Conservation (phyloP, 2,113 vertebrate species). For the Leptobrachium ailaonicum region DNA sequence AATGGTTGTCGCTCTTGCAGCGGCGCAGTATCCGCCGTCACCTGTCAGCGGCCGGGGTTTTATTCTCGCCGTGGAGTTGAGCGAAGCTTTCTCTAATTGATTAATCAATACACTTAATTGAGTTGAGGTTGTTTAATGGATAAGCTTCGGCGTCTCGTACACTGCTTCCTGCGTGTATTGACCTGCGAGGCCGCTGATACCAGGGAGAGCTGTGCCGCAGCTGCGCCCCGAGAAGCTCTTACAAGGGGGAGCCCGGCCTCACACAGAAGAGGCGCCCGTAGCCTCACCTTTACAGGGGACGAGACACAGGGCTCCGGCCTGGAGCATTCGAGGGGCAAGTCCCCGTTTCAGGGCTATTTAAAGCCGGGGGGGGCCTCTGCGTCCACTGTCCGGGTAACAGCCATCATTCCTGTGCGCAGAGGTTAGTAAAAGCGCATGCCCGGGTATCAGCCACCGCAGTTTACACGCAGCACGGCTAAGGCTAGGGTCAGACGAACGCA, state of each 20-base stretch:
- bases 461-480: too few species aligned
- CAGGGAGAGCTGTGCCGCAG: background rate
- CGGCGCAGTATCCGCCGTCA: constrained; percentile 19
- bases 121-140: constrained; percentile 54
- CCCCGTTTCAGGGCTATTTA: background rate
- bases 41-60: constrained; percentile 35
- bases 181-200: constrained; percentile 37
- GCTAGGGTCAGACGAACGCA: too few species aligned
- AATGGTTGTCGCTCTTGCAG: background rate
- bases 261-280: too few species aligned
- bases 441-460: too few species aligned
- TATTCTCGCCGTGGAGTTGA: constrained; percentile 52
- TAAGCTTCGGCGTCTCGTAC: constrained; percentile 9
- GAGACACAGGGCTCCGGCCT: background rate
- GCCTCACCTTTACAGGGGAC: background rate
- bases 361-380: too few species aligned
- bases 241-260: too few species aligned
- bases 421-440: too few species aligned
- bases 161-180: constrained; percentile 10
- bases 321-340: background rate
- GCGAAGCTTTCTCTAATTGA: constrained; percentile 56
- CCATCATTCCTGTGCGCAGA: too few species aligned
- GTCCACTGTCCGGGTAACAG: too few species aligned
- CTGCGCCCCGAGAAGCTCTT: too few species aligned
- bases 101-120: constrained; percentile 68